Conservation (phyloP, 2,888 invertebrate species). For the Nymphalis polychloros region DNA sequence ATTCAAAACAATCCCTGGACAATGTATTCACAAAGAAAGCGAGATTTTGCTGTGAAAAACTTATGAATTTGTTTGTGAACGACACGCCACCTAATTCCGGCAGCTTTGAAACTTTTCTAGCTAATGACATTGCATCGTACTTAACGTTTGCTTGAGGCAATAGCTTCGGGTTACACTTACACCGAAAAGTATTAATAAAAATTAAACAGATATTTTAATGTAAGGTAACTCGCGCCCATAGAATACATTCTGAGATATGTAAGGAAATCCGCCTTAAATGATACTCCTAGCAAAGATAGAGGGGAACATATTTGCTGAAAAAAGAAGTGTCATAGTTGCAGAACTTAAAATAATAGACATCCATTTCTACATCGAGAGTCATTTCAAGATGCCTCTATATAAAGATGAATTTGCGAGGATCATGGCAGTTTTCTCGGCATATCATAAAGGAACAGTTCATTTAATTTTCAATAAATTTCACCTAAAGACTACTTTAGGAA, state of each 20-base stretch:
- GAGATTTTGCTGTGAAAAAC: constrained; percentile 35
- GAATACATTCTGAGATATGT: too few species aligned
- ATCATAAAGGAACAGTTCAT: too few species aligned
- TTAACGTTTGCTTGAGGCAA: constrained; percentile 47
- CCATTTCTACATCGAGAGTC: too few species aligned
- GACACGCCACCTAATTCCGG: constrained; percentile 48
- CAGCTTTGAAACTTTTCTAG: constrained; percentile 48
- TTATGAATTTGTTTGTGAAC: constrained; percentile 50
- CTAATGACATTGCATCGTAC: constrained; percentile 57
- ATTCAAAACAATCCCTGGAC: neutral
- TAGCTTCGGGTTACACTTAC: constrained; percentile 22
- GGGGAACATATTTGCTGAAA: too few species aligned
- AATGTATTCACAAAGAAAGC: neutral
- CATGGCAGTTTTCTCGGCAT: neutral
- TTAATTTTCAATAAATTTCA: too few species aligned
- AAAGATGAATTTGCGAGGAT: neutral
- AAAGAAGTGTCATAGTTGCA: too few species aligned
- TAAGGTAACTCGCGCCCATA: too few species aligned
- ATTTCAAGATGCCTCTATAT: too few species aligned
- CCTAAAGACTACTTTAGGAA: too few species aligned
- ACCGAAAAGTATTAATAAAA: constrained; percentile 16
- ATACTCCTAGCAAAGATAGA: too few species aligned
- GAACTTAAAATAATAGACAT: too few species aligned
- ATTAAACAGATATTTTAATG: neutral
- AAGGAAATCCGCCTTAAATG: too few species aligned